These are phyloP conservation scores for Alcedo atthis DNA, from an alignment of 2,797 vertebrate species.

Conservation along the genomic window DNA sequence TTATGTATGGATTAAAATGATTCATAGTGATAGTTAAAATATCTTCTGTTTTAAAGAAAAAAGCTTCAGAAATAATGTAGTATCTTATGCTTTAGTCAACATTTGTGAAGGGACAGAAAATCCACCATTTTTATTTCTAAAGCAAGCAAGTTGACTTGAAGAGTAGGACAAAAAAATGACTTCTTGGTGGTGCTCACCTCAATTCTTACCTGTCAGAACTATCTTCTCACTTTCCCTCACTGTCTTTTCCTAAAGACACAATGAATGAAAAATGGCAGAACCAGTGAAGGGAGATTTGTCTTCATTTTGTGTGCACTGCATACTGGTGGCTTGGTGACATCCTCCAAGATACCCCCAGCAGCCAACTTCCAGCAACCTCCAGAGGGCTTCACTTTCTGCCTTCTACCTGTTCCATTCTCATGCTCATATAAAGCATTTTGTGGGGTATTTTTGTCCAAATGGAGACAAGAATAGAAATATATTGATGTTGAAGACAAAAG, in stretches of 20 bases:
- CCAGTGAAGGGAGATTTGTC: constrained; percentile 42
- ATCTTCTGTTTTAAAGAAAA: neutral
- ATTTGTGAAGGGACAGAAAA: neutral
- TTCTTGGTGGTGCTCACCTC: neutral
- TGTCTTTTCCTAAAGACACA: constrained; percentile 20
- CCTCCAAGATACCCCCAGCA: neutral
- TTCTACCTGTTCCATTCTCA: neutral
- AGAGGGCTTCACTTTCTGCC: neutral
- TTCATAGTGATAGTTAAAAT: neutral
- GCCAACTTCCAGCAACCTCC: neutral
- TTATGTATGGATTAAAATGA: neutral
- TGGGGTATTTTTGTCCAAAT: neutral
- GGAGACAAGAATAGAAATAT: neutral
- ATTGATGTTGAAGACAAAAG: neutral
- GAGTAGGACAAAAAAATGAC: neutral
- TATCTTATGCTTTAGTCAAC: neutral
- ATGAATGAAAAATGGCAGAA: constrained; percentile 15
- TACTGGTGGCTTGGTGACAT: neutral
- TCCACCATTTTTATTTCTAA: neutral
- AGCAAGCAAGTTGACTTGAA: neutral
- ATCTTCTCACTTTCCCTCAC: neutral
- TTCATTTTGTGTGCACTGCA: constrained; percentile 6
- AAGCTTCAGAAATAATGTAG: neutral
- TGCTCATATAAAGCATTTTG: neutral
- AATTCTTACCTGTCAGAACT: constrained; percentile 43